Conservation (phyloP, 2,113 vertebrate species). For the Thamnophis sirtalis region DNA sequence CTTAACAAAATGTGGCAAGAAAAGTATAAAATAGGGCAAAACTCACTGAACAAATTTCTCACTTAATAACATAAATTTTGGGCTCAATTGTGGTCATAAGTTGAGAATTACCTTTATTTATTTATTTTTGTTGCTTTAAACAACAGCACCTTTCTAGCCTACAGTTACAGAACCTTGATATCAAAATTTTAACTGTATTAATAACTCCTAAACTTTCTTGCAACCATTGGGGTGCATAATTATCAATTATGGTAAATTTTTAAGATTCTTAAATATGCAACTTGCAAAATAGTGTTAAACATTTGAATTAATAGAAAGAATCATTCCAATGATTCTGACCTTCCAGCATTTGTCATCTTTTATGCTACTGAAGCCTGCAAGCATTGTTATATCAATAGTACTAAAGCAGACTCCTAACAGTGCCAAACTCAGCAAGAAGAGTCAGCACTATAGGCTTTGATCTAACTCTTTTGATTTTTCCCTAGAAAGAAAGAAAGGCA, state of each 20-base stretch:
- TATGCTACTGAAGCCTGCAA: rapidly evolving
- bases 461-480: conserved; percentile 3
- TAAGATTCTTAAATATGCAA: background rate
- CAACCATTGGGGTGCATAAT: background rate
- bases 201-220: background rate
- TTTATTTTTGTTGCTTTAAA: background rate
- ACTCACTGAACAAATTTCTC: no score
- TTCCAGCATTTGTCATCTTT: background rate
- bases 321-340: background rate
- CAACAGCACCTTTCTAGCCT: background rate
- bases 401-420: background rate
- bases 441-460: conserved; percentile 23
- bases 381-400: background rate
- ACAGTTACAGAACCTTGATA: background rate
- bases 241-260: background rate
- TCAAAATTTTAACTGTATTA: background rate
- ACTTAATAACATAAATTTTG: no score
- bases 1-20: no score
- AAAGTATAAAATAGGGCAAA: no score
- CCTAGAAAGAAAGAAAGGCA: background rate
- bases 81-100: no score
- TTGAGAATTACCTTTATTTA: no score
- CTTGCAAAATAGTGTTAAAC: background rate
- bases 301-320: background rate
- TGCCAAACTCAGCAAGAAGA: background rate